Conservation (phyloP, 2,797 vertebrate genomes). For the Lacerta bilineata region DNA sequence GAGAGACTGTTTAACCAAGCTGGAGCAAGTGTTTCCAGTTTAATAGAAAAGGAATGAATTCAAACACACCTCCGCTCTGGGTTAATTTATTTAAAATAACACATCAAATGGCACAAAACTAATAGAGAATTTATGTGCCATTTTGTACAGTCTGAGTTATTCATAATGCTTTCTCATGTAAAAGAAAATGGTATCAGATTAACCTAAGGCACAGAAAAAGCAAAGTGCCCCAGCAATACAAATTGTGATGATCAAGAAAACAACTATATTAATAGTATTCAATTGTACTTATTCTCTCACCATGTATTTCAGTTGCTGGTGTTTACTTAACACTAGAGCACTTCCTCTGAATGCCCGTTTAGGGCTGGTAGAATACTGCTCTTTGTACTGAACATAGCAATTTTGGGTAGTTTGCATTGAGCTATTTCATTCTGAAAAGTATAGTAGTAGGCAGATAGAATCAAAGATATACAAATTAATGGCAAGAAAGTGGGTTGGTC, state of each 20-base stretch:
- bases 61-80: slow-evolving; percentile 55
- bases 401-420: background rate
- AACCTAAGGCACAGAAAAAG: slow-evolving; percentile 33
- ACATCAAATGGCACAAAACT: background rate
- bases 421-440: background rate
- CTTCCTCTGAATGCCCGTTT: background rate
- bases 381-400: slow-evolving; percentile 5
- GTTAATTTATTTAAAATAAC: slow-evolving; percentile 62
- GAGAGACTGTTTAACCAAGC: slow-evolving; percentile 61
- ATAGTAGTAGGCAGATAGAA: background rate
- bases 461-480: background rate
- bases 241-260: background rate
- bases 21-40: slow-evolving; percentile 59
- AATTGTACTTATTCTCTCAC: background rate
- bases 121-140: slow-evolving; percentile 37
- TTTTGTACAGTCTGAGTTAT: slow-evolving; percentile 59
- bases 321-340: background rate
- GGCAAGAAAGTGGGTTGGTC: background rate
- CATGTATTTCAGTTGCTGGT: background rate
- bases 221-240: slow-evolving; percentile 16
- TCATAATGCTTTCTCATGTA: slow-evolving; percentile 59
- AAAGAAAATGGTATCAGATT: slow-evolving; percentile 48
- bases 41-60: slow-evolving; percentile 55
- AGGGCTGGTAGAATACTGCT: background rate
- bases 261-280: slow-evolving; percentile 1